Conservation (phyloP, 2,113 vertebrate species). For the Ciconia maguari region DNA sequence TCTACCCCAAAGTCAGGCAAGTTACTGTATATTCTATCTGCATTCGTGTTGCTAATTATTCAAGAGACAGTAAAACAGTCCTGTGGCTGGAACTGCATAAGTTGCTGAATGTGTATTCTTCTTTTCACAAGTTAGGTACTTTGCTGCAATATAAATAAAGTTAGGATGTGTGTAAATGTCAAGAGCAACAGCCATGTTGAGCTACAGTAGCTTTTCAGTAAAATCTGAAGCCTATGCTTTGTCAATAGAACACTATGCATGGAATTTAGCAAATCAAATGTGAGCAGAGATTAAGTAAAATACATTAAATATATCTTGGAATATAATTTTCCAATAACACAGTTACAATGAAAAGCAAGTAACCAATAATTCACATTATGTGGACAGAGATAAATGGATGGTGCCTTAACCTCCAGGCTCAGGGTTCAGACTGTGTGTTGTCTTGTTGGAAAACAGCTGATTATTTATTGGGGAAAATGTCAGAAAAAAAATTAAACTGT, state of each 20-base stretch:
- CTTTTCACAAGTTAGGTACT: slow-evolving; percentile 55
- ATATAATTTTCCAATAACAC: slow-evolving; percentile 65
- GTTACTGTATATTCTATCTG: slow-evolving; percentile 74
- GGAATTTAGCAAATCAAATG: slow-evolving; percentile 47
- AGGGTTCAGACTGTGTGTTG: slow-evolving; percentile 51
- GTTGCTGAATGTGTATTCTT: slow-evolving; percentile 71
- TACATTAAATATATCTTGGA: slow-evolving; percentile 37
- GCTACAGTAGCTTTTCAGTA: slow-evolving; percentile 41
- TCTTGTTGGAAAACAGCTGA: slow-evolving; percentile 61
- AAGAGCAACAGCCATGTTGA: slow-evolving; percentile 53
- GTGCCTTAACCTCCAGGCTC: slow-evolving; percentile 66
- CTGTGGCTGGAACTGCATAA: slow-evolving; percentile 52
- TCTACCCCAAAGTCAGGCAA: slow-evolving; percentile 71
- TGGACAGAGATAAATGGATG: slow-evolving; percentile 72
- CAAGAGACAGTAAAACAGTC: slow-evolving; percentile 71
- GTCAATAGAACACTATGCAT: background rate
- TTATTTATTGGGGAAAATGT: slow-evolving; percentile 71
- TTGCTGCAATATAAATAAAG: slow-evolving; percentile 69
- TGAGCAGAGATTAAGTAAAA: slow-evolving; percentile 62
- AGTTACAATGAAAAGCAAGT: slow-evolving; percentile 66
- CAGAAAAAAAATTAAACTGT: slow-evolving; percentile 69
- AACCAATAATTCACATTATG: slow-evolving; percentile 64
- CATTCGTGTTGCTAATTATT: slow-evolving; percentile 75
- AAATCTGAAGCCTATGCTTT: background rate
- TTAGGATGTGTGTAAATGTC: slow-evolving; percentile 61